phyloP scores from a whole-genome alignment of 2,888 invertebrate species.

The Acronicta leporina region DNA sequence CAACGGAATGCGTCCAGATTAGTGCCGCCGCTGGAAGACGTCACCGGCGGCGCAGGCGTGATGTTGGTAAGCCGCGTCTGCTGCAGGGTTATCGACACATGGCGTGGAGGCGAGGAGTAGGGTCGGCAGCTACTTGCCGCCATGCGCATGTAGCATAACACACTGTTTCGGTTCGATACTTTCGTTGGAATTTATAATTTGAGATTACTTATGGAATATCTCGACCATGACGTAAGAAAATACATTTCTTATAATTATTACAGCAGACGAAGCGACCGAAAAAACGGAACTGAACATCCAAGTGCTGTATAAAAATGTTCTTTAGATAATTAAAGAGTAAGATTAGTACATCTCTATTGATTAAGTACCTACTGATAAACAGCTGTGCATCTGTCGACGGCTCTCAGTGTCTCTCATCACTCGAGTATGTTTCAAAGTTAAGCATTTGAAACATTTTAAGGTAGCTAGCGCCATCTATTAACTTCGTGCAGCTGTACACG shows the following conservation, averaged over 20 bases:
- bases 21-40: constrained; percentile 78
- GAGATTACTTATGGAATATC: constrained; percentile 54
- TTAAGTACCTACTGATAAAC: constrained; percentile 23
- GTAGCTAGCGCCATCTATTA: constrained; percentile 48
- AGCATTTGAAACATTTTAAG: constrained; percentile 11
- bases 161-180: constrained; percentile 82
- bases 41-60: constrained; percentile 85
- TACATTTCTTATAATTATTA: constrained; percentile 42
- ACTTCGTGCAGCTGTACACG: background rate
- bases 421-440: constrained; percentile 18
- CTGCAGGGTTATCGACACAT: constrained; percentile 88
- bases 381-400: constrained; percentile 41
- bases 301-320: constrained; percentile 6
- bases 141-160: constrained; percentile 77
- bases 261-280: constrained; percentile 13
- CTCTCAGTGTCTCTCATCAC: constrained; percentile 34
- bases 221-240: constrained; percentile 55
- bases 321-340: constrained; percentile 1
- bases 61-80: constrained; percentile 76
- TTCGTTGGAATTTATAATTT: constrained; percentile 67
- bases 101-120: constrained; percentile 72
- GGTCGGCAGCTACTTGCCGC: constrained; percentile 68
- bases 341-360: background rate
- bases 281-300: constrained; percentile 6
- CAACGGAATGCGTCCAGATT: constrained; percentile 81